These are phyloP conservation scores for Brachirus orientalis DNA, from an alignment of 2,113 vertebrate species.

Conservation along the genomic window DNA sequence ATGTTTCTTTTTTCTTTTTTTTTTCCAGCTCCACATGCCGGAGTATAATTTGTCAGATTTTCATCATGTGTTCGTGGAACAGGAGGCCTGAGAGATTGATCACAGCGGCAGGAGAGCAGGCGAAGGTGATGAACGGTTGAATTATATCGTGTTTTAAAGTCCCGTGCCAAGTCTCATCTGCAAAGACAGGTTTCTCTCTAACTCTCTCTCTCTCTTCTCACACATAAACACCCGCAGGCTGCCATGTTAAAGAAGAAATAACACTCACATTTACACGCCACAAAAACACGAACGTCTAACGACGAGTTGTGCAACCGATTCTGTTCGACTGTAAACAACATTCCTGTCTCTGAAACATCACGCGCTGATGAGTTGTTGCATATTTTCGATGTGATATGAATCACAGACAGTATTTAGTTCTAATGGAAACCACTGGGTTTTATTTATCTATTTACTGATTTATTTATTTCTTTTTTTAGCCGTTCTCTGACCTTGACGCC, in stretches of 20 bases:
- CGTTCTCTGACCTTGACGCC: conserved; percentile 33
- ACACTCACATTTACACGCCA: conserved; percentile 6
- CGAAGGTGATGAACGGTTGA: conserved; percentile 66
- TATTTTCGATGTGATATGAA: conserved; percentile 41
- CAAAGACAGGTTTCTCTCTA: conserved; percentile 33
- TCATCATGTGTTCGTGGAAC: conserved; percentile 59
- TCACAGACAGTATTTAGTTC: conserved; percentile 33
- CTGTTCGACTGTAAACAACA: conserved; percentile 27
- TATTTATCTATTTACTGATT: no score
- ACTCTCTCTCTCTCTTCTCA: conserved; percentile 3
- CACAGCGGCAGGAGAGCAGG: conserved; percentile 48
- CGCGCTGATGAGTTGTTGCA: conserved; percentile 28
- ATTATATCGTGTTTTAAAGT: conserved; percentile 64
- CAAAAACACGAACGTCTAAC: conserved; percentile 10
- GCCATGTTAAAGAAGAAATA: conserved; percentile 9
- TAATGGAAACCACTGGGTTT: conserved; percentile 36
- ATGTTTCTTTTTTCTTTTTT: conserved; percentile 77
- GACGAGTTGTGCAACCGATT: conserved; percentile 35
- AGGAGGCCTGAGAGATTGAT: conserved; percentile 59
- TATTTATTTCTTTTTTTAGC: conserved; percentile 35
- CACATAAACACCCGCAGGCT: conserved; percentile 17
- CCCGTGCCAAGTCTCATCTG: conserved; percentile 62
- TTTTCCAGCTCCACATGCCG: conserved; percentile 49
- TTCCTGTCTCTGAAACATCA: conserved; percentile 50
- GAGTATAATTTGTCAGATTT: conserved; percentile 72